phyloP scores from a whole-genome alignment of 2,888 invertebrate species.

The Drosophila testacea region DNA sequence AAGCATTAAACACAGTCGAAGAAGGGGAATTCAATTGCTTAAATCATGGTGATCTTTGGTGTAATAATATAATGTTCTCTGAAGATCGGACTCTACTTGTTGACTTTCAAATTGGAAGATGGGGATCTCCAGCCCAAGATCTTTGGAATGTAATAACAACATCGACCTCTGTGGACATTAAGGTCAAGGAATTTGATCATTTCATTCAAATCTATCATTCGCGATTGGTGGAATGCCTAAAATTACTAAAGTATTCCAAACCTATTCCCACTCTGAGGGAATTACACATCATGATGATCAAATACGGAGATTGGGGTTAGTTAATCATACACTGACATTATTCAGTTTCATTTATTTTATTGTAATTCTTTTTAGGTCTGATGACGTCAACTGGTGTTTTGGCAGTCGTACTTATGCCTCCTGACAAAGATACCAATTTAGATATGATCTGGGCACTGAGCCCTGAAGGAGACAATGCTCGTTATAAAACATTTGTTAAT shows the following conservation, averaged over 20 bases:
- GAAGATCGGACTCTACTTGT: slow-evolving; percentile 68
- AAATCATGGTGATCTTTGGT: slow-evolving; percentile 82
- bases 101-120: slow-evolving; percentile 78
- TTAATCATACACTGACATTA: slow-evolving; percentile 3
- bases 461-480: slow-evolving; percentile 61
- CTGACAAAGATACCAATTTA: slow-evolving; percentile 73
- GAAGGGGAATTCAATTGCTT: slow-evolving; percentile 73
- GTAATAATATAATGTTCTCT: slow-evolving; percentile 81
- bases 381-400: slow-evolving; percentile 59
- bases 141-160: slow-evolving; percentile 76
- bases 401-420: slow-evolving; percentile 64
- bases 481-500: slow-evolving; percentile 62
- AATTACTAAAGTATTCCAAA: slow-evolving; percentile 72
- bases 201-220: slow-evolving; percentile 79
- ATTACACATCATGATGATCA: slow-evolving; percentile 71
- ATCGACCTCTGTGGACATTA: slow-evolving; percentile 71
- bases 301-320: slow-evolving; percentile 77
- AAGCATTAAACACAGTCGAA: slow-evolving; percentile 49
- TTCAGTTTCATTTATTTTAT: not conserved
- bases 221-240: slow-evolving; percentile 71
- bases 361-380: slow-evolving; percentile 49
- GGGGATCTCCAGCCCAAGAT: slow-evolving; percentile 80
- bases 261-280: slow-evolving; percentile 70
- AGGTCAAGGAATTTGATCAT: slow-evolving; percentile 77
- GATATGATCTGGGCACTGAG: slow-evolving; percentile 59